Conservation (phyloP, 2,113 vertebrate species). For the Coracopsis vasa region DNA sequence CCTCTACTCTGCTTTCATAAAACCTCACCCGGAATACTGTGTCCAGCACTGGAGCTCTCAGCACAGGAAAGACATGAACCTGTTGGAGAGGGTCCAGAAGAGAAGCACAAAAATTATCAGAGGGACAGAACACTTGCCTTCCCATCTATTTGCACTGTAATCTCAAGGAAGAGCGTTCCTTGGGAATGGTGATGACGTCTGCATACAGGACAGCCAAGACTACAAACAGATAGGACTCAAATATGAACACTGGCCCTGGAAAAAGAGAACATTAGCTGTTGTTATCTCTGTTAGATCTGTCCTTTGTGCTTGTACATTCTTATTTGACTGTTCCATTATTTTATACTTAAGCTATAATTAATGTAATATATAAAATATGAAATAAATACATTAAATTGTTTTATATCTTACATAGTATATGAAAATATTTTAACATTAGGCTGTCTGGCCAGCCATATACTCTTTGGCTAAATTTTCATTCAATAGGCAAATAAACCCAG, state of each 20-base stretch:
- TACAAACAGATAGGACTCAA: neutral
- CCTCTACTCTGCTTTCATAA: neutral
- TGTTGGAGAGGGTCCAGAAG: neutral
- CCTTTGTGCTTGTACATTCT: neutral
- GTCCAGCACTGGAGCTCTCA: neutral
- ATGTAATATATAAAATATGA: neutral
- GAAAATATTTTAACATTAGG: neutral
- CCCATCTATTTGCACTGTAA: neutral
- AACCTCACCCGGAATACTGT: neutral
- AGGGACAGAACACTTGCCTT: neutral
- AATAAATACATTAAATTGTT: neutral
- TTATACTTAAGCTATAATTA: neutral
- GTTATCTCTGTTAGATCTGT: neutral
- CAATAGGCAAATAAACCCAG: neutral
- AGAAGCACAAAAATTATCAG: neutral
- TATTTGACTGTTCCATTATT: neutral
- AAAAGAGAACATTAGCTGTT: neutral
- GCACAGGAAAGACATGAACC: neutral
- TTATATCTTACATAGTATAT: neutral
- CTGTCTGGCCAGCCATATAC: neutral
- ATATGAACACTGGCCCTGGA: neutral
- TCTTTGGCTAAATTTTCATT: neutral
- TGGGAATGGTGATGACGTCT: neutral
- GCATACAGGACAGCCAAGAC: neutral
- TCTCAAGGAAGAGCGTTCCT: neutral